phyloP scores from a whole-genome alignment of 2,888 invertebrate species.

The Boloria selene region DNA sequence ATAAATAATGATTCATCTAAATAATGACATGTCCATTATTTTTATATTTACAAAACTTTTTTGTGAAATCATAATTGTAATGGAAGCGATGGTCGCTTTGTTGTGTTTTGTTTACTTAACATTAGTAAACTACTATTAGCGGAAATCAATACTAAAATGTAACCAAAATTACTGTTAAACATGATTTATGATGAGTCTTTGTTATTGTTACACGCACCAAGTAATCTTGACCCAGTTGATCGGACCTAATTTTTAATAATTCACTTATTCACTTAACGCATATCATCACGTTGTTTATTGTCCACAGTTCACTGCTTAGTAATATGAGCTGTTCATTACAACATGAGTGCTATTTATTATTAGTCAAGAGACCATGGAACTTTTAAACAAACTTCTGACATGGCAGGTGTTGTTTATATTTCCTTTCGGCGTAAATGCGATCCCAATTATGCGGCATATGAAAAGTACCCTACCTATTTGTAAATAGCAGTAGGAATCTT shows the following conservation, averaged over 20 bases:
- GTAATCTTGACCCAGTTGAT: constrained; percentile 69
- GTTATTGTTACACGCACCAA: constrained; percentile 49
- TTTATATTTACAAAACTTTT: too few species aligned
- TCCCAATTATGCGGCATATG: background rate
- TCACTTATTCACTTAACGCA: constrained; percentile 44
- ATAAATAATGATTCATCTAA: too few species aligned
- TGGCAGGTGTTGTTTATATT: constrained; percentile 12
- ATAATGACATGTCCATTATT: too few species aligned
- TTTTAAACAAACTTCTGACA: constrained; percentile 12
- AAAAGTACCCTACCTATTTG: background rate
- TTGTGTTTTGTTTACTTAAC: too few species aligned
- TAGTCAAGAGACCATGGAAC: background rate
- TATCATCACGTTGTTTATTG: constrained; percentile 38
- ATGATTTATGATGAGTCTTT: constrained; percentile 41
- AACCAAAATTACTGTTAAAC: constrained; percentile 10
- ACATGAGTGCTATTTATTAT: background rate
- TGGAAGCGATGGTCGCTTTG: too few species aligned
- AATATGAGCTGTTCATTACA: constrained; percentile 3
- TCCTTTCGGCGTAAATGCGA: background rate
- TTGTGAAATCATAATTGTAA: too few species aligned
- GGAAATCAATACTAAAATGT: background rate
- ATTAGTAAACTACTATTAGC: background rate
- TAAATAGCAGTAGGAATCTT: too few species aligned
- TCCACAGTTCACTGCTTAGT: constrained; percentile 14
- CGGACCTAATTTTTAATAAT: constrained; percentile 59